A percentile compares a stretch with the other conserved stretches of the same genome.
These are phyloP conservation scores for Cheilosia variabilis DNA, from an alignment of 2,888 invertebrate species.

Conservation along the genomic window DNA sequence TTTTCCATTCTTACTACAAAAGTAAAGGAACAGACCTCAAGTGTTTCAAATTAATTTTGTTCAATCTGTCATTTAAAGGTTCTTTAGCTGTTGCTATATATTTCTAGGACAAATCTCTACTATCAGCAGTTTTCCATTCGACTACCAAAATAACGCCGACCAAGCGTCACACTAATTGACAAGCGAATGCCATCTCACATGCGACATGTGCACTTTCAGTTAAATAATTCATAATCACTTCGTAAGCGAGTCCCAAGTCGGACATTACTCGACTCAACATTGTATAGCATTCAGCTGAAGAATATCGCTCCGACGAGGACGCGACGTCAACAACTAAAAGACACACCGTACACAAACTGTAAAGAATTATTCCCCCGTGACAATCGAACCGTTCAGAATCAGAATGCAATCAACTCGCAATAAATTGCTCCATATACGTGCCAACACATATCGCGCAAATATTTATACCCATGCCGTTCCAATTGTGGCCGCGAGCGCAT, in stretches of 20 bases:
- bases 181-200: not conserved
- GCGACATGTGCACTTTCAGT: conserved; percentile 24
- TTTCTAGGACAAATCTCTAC: too few species aligned
- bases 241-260: conserved; percentile 19
- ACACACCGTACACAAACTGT: conserved; percentile 24
- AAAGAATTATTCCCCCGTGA: conserved; percentile 50
- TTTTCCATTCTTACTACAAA: too few species aligned
- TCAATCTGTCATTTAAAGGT: too few species aligned
- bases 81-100: too few species aligned
- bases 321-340: not conserved
- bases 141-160: not conserved
- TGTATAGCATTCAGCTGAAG: conserved; percentile 4
- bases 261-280: conserved; percentile 12
- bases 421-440: conserved; percentile 69
- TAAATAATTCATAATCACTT: conserved; percentile 53
- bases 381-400: conserved; percentile 42
- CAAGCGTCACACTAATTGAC: not conserved
- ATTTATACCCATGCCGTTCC: conserved; percentile 28
- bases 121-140: too few species aligned
- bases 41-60: too few species aligned
- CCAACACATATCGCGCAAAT: conserved; percentile 39
- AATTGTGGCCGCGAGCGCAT: conserved; percentile 39
- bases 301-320: conserved; percentile 6
- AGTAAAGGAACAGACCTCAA: too few species aligned
- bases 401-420: conserved; percentile 71